These are phyloP conservation scores for Petrolisthes cinctipes DNA, from an alignment of 2,888 invertebrate species.

Conservation along the genomic window DNA sequence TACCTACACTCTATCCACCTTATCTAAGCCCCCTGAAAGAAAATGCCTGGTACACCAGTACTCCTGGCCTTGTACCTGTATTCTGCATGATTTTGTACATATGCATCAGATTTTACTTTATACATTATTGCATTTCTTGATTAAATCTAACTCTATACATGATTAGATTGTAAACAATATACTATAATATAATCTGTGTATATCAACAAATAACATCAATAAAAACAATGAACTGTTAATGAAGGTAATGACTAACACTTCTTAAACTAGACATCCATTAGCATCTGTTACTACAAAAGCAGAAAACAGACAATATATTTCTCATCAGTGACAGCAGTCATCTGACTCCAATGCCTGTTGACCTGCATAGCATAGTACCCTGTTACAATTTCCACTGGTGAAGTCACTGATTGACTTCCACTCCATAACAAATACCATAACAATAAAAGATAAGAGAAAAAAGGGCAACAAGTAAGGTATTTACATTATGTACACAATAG, in stretches of 20 bases:
- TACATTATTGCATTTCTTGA: background rate
- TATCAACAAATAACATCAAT: background rate
- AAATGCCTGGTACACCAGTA: no score
- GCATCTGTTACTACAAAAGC: background rate
- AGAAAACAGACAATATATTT: background rate
- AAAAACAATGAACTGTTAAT: background rate
- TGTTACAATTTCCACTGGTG: background rate
- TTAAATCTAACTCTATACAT: background rate
- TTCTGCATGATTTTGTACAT: no score
- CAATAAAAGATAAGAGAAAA: background rate
- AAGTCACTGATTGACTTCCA: background rate
- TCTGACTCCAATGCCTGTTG: background rate
- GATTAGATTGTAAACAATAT: background rate
- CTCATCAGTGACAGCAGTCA: background rate
- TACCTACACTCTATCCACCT: no score
- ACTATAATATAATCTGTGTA: background rate
- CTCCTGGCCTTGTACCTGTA: no score
- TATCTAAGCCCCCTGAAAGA: no score
- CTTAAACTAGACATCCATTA: background rate
- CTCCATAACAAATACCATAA: background rate
- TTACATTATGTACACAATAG: constrained; percentile 11
- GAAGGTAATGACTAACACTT: background rate
- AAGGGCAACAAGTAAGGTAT: constrained; percentile 7
- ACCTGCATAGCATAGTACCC: background rate
- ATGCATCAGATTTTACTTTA: background rate